Base-by-base conservation (phyloP, 2,113 vertebrate species). In the Hydrochoerus hydrochaeris region DNA sequence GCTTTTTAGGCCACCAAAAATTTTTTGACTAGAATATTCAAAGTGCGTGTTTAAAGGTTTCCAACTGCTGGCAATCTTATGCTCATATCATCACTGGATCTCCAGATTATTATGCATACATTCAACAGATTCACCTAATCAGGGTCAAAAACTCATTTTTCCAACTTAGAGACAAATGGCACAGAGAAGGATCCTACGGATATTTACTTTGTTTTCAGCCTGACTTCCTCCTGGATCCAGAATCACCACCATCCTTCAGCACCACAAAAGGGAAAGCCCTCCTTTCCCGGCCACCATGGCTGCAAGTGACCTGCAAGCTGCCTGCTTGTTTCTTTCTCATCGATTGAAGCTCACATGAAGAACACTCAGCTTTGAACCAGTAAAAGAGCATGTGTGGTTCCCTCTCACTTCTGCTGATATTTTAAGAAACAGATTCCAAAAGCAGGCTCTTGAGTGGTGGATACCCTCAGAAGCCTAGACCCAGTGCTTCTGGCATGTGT, bases 41-140 rank as follows among this genome's bases (percentile, higher is more conserved):
- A 94, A 95, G 78, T 38, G 11, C 44, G 41, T 65, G 60, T 92
- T 95, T 88, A 95, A 95, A 93, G 69, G 71, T 95, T 97, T 95
- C 90, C 87, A 91, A 88, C 57, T 11, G 30, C 65, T 78, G 62
- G 63, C 28, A 69, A 92, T 94, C 94, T 86, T 52, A 84, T 97
- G 87, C 54, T 85, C 35, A 17, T 54, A 57, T 92, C 80, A 90
- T 85, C 85, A 65, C 12, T 35, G 28, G 73, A 52, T 88, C 63
- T 94, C 60, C 44, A 97, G 87, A 85, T 44, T 63, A 81, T 28
- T 65, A 73, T 22, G 12, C 52, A 24, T 30, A 77, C 46, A 62
- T 44, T 85, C 28, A 87, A 62, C 54, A 75, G 38, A 81, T 17
- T 58, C 49, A 52, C 65, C 71, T 32, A 57, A 30, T 46, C 35